Evolutionary conservation across 1,140 invertebrate species (phyloP).

Genomic region (Drosophila persimilis): DNA sequence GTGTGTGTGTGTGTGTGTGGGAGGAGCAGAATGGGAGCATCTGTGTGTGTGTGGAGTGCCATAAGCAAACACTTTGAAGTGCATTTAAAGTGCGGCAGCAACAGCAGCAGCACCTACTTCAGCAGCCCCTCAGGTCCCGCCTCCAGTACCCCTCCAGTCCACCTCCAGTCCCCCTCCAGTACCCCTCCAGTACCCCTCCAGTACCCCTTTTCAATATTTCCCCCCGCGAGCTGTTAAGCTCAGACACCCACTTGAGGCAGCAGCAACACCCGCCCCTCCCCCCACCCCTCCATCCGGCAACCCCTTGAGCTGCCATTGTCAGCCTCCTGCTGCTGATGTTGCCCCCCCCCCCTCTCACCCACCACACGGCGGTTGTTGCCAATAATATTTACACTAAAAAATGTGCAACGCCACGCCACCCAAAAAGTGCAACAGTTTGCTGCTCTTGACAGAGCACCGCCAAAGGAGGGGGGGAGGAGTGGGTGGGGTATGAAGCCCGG

Average conservation of each 20-base stretch:
- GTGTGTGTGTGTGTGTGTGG: slow-evolving; percentile 3
- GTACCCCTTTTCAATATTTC: slow-evolving; percentile 19
- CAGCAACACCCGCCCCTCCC: too few species aligned
- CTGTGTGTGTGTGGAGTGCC: slow-evolving; percentile 47
- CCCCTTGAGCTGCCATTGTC: slow-evolving; percentile 53
- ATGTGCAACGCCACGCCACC: slow-evolving; percentile 45
- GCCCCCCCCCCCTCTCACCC: too few species aligned
- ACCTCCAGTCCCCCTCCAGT: slow-evolving; percentile 1
- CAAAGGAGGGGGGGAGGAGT: neutral
- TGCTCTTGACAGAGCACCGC: neutral
- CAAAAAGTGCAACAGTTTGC: slow-evolving; percentile 68
- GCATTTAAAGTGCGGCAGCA: slow-evolving; percentile 78
- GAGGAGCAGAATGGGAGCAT: too few species aligned
- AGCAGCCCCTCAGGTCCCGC: slow-evolving; percentile 28
- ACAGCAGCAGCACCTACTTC: slow-evolving; percentile 66
- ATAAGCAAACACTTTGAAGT: slow-evolving; percentile 77
- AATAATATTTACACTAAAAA: slow-evolving; percentile 76
- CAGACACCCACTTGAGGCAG: slow-evolving; percentile 68
- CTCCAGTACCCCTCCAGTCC: slow-evolving; percentile 21
- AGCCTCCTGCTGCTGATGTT: slow-evolving; percentile 16
- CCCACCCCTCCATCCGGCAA: too few species aligned
- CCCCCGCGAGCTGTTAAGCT: slow-evolving; percentile 56
- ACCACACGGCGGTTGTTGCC: slow-evolving; percentile 47
- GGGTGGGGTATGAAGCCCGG: slow-evolving; percentile 16
- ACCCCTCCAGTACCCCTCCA: neutral